Evolutionary conservation across 2,113 vertebrate species (phyloP).

Genomic region (Sigmodon hispidus): DNA sequence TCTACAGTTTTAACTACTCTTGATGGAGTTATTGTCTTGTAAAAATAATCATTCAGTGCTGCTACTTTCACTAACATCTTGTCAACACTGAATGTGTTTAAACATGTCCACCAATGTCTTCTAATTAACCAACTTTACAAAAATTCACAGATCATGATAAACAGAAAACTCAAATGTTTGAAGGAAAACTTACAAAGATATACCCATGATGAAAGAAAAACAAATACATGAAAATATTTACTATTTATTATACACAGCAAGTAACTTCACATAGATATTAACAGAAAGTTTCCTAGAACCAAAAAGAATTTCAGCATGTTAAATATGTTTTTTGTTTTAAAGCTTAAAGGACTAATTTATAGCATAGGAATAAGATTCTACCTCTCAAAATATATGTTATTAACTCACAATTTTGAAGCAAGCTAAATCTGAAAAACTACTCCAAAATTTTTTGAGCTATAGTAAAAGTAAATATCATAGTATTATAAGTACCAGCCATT

Average conservation of each 20-base stretch:
- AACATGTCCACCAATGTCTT: background rate
- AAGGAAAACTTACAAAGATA: background rate
- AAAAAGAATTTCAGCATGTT: background rate
- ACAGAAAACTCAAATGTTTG: background rate
- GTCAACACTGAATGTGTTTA: background rate
- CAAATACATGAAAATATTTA: background rate
- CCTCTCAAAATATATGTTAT: conserved; percentile 3
- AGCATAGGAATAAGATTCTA: background rate
- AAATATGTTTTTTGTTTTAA: background rate
- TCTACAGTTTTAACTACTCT: background rate
- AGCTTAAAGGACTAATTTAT: background rate
- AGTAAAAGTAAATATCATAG: conserved; percentile 24
- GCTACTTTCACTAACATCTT: background rate
- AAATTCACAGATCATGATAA: background rate
- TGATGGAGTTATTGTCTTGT: background rate
- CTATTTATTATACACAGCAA: background rate
- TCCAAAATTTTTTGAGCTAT: background rate
- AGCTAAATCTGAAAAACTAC: conserved; percentile 33
- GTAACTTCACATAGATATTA: background rate
- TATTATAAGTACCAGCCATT: background rate
- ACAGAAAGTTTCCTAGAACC: background rate
- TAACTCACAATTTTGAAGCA: background rate
- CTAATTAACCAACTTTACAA: background rate
- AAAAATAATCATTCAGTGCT: background rate
- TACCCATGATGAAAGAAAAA: background rate